These are phyloP conservation scores for Cassiopea xamachana DNA, from an alignment of 30 jellyfish, hydroid and myxozoan genomes.

Conservation along the genomic window DNA sequence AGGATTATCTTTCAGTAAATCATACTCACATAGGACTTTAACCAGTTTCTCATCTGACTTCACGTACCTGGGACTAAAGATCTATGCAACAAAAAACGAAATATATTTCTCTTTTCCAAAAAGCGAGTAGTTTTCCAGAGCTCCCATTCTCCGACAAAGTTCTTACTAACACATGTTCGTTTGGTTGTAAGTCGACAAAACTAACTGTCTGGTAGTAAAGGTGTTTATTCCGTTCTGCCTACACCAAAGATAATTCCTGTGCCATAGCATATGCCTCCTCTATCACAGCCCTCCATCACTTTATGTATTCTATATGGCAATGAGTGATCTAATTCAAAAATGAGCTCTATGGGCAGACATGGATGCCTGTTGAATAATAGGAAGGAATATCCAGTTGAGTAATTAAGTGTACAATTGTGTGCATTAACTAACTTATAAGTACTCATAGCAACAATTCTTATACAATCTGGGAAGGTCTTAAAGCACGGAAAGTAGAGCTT, in stretches of 20 bases:
- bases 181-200: constrained; percentile 30
- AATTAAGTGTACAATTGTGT: constrained; percentile 55
- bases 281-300: constrained; percentile 39
- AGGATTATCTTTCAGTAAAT: neutral
- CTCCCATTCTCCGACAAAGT: constrained; percentile 66
- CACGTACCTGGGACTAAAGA: constrained; percentile 35
- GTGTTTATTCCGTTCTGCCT: constrained; percentile 13
- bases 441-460: constrained; percentile 53
- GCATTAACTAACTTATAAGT: constrained; percentile 54
- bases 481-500: constrained; percentile 43
- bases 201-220: constrained; percentile 18
- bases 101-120: constrained; percentile 56
- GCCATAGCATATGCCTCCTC: constrained; percentile 47
- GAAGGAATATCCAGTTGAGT: constrained; percentile 57
- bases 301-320: constrained; percentile 9
- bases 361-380: constrained; percentile 54
- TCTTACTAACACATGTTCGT: constrained; percentile 42
- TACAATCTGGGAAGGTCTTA: constrained; percentile 43
- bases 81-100: constrained; percentile 22
- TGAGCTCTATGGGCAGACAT: constrained; percentile 48
- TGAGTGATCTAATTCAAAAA: neutral
- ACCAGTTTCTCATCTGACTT: constrained; percentile 36
- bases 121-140: constrained; percentile 57
- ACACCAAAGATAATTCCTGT: neutral
- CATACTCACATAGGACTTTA: constrained; percentile 33